A percentile compares a stretch with the other conserved stretches of the same genome.
Conservation (phyloP, 2,888 invertebrate species). For the Lasioglossum lativentre region DNA sequence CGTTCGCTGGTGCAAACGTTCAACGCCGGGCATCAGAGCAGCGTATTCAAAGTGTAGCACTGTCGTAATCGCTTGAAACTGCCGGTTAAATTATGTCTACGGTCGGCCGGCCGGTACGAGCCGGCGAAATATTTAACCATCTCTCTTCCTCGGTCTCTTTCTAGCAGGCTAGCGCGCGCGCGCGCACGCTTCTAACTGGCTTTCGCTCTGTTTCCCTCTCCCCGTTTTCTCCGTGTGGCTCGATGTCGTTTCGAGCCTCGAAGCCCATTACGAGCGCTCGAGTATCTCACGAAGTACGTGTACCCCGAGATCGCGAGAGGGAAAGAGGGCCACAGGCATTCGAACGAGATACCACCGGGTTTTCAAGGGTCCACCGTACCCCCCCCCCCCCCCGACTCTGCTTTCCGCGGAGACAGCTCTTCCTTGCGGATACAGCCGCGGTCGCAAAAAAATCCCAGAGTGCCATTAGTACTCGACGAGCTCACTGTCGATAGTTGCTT, state of each 20-base stretch:
- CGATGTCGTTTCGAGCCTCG: constrained; percentile 44
- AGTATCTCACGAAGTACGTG: constrained; percentile 58
- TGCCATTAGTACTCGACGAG: not conserved
- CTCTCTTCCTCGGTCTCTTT: constrained; percentile 10
- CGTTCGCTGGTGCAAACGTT: not conserved
- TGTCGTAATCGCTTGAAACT: constrained; percentile 68
- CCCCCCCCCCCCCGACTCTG: constrained; percentile 30
- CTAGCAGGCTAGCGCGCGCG: not conserved
- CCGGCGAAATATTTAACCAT: constrained; percentile 51
- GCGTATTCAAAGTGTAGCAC: constrained; percentile 58
- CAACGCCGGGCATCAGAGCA: constrained; percentile 39
- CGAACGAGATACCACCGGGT: constrained; percentile 43
- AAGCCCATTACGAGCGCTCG: constrained; percentile 55
- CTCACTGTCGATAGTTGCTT: constrained; percentile 3
- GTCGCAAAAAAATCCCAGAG: not conserved
- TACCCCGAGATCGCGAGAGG: constrained; percentile 48
- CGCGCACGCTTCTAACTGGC: constrained; percentile 5
- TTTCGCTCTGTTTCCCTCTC: constrained; percentile 30
- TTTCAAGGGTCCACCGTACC: constrained; percentile 53
- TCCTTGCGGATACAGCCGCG: constrained; percentile 3
- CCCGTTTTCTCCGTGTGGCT: constrained; percentile 24
- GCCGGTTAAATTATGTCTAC: constrained; percentile 62
- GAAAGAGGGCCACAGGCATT: constrained; percentile 28
- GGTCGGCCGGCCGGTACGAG: constrained; percentile 39
- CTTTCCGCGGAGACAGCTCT: constrained; percentile 8